These are phyloP conservation scores for Heliocidaris erythrogramma DNA, from an alignment of 35 echinoderm and acorn worm genomes.

Conservation along the genomic window DNA sequence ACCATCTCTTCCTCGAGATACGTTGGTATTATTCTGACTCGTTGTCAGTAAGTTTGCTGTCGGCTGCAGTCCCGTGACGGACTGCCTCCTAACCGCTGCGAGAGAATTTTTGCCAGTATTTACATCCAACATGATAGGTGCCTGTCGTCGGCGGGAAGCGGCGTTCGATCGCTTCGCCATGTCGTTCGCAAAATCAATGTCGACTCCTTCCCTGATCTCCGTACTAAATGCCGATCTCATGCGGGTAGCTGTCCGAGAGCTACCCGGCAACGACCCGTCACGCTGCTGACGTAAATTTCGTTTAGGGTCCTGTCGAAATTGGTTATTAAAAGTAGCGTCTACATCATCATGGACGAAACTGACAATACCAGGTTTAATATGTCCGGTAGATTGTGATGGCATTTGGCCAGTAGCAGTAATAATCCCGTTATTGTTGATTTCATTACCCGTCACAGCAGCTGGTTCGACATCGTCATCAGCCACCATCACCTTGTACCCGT, in stretches of 20 bases:
- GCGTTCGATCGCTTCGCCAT: slow-evolving; percentile 39
- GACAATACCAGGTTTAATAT: slow-evolving; percentile 20
- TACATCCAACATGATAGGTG: not conserved
- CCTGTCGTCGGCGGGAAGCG: slow-evolving; percentile 2
- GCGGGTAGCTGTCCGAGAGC: not conserved
- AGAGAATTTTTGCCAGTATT: not conserved
- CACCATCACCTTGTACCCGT: not conserved
- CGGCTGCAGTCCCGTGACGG: not conserved
- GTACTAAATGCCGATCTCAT: not conserved
- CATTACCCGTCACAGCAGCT: slow-evolving; percentile 22
- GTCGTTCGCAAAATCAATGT: not conserved
- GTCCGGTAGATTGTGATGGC: not conserved
- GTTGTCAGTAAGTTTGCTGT: not conserved
- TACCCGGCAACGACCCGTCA: not conserved
- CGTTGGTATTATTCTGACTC: not conserved
- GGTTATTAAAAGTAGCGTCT: not conserved
- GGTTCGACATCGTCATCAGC: not conserved
- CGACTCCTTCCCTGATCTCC: not conserved
- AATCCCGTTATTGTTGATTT: slow-evolving; percentile 32
- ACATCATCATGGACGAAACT: not conserved
- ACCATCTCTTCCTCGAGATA: not conserved
- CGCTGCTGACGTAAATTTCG: not conserved
- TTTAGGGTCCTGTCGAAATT: not conserved
- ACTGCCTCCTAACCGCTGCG: not conserved
- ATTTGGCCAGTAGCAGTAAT: not conserved